Base-by-base conservation (phyloP, 2,113 vertebrate species). In the Dasyprocta punctata region DNA sequence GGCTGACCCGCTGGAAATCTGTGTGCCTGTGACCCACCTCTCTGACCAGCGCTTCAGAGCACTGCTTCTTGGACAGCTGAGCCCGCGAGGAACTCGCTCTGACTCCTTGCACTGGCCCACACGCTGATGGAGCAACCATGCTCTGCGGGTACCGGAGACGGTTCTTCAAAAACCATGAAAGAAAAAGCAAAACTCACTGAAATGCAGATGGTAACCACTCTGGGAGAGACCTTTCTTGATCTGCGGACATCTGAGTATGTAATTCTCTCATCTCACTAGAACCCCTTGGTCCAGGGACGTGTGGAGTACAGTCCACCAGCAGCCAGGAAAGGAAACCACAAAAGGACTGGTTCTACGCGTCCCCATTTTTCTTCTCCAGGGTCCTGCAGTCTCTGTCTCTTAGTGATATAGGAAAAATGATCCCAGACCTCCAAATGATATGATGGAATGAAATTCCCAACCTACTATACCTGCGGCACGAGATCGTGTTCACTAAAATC, bases 301-400 rank as follows among this genome's bases (percentile, higher is more conserved):
- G 0, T 36, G 26, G 8, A 77, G 38, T 3, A 1, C 9, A 60
- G 8, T 0, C 8, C 4, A 60, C 8, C 22, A n/a, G 14, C 1
- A 28, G 22, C 2, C 1, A n/a, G 5, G 20, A 61, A 28, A 41
- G 12, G 12, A 14, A 41, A 75, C 16, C 17, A 89, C 28, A 60
- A 44, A 54, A 28, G 1, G 6, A 7, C 5, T 78, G 14, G 16
- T 38, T 78, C 7, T 52, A 65, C 3, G 22, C 7, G 30, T 24
- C 56, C 30, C 20, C 28, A 41, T 30, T 7, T 33, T 63, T 44
- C 28, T 71, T 36, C 4, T 65, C 61, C n/a, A 69, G 19, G 2
- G 24, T 8, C 44, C 60, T 82, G 26, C 12, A 14, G n/a, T 71
- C 20, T 56, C 38, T 83, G 28, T 71, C n/a, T 19, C n/a, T 44